Base-by-base conservation (phyloP, 2,113 vertebrate species). In the Scomber japonicus region DNA sequence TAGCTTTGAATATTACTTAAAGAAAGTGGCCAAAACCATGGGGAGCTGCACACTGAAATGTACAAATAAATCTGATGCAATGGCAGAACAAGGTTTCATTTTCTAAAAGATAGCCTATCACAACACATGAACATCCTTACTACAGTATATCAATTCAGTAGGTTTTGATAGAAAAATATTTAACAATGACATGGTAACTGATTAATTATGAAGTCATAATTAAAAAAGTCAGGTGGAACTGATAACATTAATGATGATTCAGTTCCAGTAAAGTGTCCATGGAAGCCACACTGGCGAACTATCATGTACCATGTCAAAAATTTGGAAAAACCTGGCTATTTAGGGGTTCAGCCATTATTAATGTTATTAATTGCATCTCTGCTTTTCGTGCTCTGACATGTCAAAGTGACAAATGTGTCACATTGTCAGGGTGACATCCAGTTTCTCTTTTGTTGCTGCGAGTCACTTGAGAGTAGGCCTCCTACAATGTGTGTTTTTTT, bases 1-100 rank as follows among this genome's bases (percentile, higher is more conserved):
- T 31, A 57, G 21, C 55, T 78, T 46, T 40, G 11, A 70, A 16
- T 30, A 30, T 3, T 54, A 67, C 44, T 60, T 51, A 54, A 53
- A 80, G 16, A 40, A 30, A 66, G 5, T 40, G 0, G 50, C 31
- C 11, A 67, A 65, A 75, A 16, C 13, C 56, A 30, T 0, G 14
- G 11, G 50, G 21, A 53, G 46, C 67, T 27, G 14, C 5, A 31
- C 3, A 48, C 8, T 62, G n/a, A 19, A 27, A 3, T 54, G 11
- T 11, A 46, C 10, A 62, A 45, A 62, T 21, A 19, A 73, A 64
- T 57, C 17, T 49, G 10, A 48, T 30, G 35, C 50, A n/a, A 27
- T 49, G 24, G 5, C 11, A 68, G 21, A 24, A 45, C 12, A 44
- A 16, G 53, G 11, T 13, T 62, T 31, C 11, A 51, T 63, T 60